phyloP scores from a whole-genome alignment of 2,888 invertebrate genomes.

The Agapostemon virescens region DNA sequence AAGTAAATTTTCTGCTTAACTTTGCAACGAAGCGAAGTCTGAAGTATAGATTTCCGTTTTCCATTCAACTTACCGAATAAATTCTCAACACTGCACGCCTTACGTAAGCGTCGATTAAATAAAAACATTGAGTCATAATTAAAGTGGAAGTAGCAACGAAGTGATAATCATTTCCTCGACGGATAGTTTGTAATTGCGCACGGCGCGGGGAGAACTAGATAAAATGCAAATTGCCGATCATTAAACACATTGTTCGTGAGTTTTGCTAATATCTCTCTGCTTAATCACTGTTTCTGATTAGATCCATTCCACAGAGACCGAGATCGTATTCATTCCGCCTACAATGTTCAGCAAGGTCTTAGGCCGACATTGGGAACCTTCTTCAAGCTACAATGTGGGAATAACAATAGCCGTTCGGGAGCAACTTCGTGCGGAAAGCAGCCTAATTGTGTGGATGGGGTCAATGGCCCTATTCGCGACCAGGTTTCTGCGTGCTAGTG shows the following conservation, averaged over 20 bases:
- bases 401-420: conserved; percentile 50
- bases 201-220: neutral
- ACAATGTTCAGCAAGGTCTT: conserved; percentile 29
- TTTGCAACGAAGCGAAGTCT: neutral
- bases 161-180: conserved; percentile 16
- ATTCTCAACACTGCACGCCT: neutral
- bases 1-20: neutral
- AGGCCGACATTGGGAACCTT: conserved; percentile 35
- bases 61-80: neutral
- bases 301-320: neutral
- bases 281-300: conserved; percentile 24
- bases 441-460: conserved; percentile 69
- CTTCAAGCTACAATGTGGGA: conserved; percentile 35
- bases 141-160: conserved; percentile 12
- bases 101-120: neutral
- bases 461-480: neutral
- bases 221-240: conserved; percentile 31
- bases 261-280: conserved; percentile 24
- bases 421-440: conserved; percentile 61
- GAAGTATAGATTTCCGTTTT: neutral
- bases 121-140: neutral
- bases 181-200: neutral
- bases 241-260: conserved; percentile 29
- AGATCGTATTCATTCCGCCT: conserved; percentile 18
- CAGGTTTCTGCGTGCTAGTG: neutral